Conservation (phyloP, 2,888 invertebrate species). For the Smittia aterrima region DNA sequence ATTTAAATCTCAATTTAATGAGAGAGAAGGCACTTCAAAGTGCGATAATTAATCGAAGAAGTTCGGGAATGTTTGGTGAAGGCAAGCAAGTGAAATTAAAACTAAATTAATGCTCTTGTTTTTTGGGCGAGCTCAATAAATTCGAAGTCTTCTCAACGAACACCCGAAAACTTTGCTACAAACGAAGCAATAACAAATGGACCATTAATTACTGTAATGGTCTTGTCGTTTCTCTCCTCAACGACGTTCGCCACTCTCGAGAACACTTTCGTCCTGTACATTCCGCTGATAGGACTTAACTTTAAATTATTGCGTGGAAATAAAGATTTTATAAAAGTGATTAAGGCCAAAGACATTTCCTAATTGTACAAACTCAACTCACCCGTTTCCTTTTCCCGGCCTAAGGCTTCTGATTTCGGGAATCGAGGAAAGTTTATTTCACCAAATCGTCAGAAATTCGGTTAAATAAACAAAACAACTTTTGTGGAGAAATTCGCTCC, state of each 20-base stretch:
- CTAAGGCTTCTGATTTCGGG: neutral
- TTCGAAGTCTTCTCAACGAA: neutral
- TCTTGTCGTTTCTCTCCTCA: neutral
- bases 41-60: slow-evolving; percentile 35
- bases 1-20: slow-evolving; percentile 37
- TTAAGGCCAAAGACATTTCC: neutral
- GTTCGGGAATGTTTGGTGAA: neutral
- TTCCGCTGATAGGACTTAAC: slow-evolving; percentile 29
- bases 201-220: slow-evolving; percentile 41
- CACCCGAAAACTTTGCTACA: neutral
- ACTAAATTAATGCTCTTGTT: slow-evolving; percentile 31
- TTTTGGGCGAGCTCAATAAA: slow-evolving; percentile 20
- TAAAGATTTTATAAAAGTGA: neutral
- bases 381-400: too few species aligned
- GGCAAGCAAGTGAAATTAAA: slow-evolving; percentile 34
- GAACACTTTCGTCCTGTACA: neutral
- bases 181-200: slow-evolving; percentile 36
- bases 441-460: slow-evolving; percentile 22
- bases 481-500: slow-evolving; percentile 6
- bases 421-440: neutral
- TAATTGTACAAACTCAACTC: neutral
- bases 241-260: too few species aligned
- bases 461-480: slow-evolving; percentile 33
- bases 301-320: slow-evolving; percentile 21
- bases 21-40: slow-evolving; percentile 30